These are phyloP conservation scores for Onchidella celtica DNA, from an alignment of 2,888 invertebrate genomes.

Conservation along the genomic window DNA sequence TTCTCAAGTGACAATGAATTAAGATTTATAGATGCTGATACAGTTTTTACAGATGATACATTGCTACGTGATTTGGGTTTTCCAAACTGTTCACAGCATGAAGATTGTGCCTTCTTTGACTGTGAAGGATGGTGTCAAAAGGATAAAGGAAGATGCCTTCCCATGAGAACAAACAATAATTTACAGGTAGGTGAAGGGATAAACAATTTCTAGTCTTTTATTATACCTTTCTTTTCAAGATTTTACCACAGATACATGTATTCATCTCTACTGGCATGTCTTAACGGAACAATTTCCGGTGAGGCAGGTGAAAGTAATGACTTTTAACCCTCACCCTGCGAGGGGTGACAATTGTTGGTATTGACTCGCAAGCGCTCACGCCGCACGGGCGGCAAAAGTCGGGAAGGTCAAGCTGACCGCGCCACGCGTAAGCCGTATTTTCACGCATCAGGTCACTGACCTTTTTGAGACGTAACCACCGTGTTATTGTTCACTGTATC, in stretches of 20 bases:
- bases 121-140: conserved; percentile 85
- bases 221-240: background rate
- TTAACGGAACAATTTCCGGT: too few species aligned
- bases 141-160: conserved; percentile 82
- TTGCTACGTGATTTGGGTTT: conserved; percentile 59
- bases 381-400: too few species aligned
- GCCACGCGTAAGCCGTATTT: too few species aligned
- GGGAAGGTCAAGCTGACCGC: too few species aligned
- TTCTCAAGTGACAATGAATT: conserved; percentile 78
- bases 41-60: conserved; percentile 83
- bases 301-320: too few species aligned
- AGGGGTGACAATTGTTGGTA: too few species aligned
- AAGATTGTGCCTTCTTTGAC: conserved; percentile 86
- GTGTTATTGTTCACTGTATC: too few species aligned
- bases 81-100: conserved; percentile 82
- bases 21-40: conserved; percentile 85
- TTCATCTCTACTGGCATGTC: background rate
- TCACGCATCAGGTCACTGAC: too few species aligned
- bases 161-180: conserved; percentile 85
- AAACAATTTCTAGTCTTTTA: background rate
- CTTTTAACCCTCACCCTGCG: too few species aligned
- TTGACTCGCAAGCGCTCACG: too few species aligned
- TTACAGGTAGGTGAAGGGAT: conserved; percentile 84
- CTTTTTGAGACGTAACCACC: too few species aligned
- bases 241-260: background rate